Evolutionary conservation across 30 jellyfish, hydroid and myxozoan species (phyloP).

Genomic region (Turritopsis rubra): DNA sequence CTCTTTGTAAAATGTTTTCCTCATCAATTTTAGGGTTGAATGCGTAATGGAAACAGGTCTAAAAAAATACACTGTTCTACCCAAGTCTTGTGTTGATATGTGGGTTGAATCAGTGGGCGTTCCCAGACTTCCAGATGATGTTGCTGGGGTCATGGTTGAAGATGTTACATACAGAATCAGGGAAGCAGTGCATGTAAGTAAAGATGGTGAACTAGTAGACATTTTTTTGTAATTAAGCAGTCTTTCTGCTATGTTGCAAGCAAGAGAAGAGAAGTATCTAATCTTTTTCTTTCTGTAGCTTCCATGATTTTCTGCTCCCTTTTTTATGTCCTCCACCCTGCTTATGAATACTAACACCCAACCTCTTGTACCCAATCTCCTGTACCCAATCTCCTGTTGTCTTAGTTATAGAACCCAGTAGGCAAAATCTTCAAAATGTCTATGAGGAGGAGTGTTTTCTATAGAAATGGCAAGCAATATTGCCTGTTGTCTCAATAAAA

Average conservation of each 20-base stretch:
- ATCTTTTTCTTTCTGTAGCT: not conserved
- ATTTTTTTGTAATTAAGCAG: too few relatives aligned
- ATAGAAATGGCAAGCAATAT: too few relatives aligned
- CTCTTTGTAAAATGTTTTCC: not conserved
- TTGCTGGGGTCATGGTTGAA: constrained; percentile 56
- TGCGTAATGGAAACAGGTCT: constrained; percentile 9
- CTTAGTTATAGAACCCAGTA: too few relatives aligned
- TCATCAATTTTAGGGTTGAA: not conserved
- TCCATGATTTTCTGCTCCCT: constrained; percentile 1
- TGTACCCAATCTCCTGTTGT: too few relatives aligned
- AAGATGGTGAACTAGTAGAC: too few relatives aligned
- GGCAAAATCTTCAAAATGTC: too few relatives aligned
- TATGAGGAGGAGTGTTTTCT: too few relatives aligned
- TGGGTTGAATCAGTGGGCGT: constrained; percentile 84
- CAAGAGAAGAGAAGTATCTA: not conserved
- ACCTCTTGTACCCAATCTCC: not conserved
- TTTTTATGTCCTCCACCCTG: too few relatives aligned
- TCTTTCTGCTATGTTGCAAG: too few relatives aligned
- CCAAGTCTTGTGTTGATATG: constrained; percentile 53
- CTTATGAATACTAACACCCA: too few relatives aligned
- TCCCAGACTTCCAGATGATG: constrained; percentile 57
- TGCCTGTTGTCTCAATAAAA: too few relatives aligned
- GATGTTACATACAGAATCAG: constrained; percentile 78
- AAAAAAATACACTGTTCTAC: constrained; percentile 43
- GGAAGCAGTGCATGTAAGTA: constrained; percentile 74